Evolutionary conservation across 2,888 invertebrate species (phyloP).

Genomic region (Parapristionchus giblindavisi): DNA sequence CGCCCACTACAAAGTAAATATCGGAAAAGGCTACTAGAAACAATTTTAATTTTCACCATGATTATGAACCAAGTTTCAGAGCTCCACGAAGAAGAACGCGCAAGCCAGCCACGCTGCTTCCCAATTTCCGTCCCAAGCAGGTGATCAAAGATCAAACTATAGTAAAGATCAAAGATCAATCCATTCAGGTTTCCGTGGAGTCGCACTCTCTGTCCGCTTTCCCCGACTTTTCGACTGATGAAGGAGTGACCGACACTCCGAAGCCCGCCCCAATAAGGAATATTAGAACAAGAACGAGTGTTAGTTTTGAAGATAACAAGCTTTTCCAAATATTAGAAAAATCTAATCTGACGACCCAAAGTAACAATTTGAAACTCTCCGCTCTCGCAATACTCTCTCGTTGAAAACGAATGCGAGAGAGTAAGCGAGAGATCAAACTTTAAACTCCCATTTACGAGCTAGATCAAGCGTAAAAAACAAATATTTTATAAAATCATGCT

Average conservation of each 20-base stretch:
- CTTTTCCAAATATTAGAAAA: no score
- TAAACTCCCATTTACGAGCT: no score
- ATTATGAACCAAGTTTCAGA: not conserved
- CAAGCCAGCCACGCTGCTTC: slow-evolving; percentile 26
- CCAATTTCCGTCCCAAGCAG: slow-evolving; percentile 25
- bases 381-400: no score
- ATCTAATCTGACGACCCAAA: no score
- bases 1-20: not conserved
- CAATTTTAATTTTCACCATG: not conserved
- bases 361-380: no score
- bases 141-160: not conserved
- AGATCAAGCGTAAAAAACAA: no score
- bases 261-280: not conserved
- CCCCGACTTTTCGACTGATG: not conserved
- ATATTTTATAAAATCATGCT: no score
- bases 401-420: no score
- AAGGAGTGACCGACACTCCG: not conserved
- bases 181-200: slow-evolving; percentile 7
- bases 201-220: slow-evolving; percentile 11
- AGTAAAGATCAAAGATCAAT: not conserved
- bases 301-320: no score
- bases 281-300: no score
- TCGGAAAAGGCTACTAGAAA: not conserved
- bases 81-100: not conserved
- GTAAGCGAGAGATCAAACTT: no score